Evolutionary conservation across 1,140 invertebrate genomes (phyloP).

Genomic region (Sycobia sp.): DNA sequence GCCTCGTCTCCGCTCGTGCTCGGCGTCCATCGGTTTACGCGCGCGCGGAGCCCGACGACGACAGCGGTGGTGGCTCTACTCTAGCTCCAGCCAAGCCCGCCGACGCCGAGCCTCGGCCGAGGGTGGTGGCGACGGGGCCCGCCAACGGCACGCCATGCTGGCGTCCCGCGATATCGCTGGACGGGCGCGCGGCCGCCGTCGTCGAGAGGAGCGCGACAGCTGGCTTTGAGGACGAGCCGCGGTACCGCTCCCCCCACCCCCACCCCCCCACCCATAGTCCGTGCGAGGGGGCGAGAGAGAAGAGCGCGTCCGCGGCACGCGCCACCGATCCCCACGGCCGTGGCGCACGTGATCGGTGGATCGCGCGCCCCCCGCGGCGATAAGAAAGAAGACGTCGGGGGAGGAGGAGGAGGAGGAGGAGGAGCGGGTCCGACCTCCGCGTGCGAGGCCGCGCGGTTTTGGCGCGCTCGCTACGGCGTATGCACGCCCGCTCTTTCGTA

Average conservation of each 20-base stretch:
- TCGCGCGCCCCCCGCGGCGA: too few relatives aligned
- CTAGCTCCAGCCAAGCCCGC: neutral
- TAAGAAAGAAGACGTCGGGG: too few relatives aligned
- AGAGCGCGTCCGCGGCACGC: neutral
- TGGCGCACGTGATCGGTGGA: neutral
- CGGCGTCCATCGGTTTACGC: too few relatives aligned
- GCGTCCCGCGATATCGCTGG: neutral
- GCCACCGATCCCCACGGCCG: neutral
- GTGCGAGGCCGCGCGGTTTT: conserved; percentile 9
- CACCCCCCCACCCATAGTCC: too few relatives aligned
- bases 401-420: too few relatives aligned
- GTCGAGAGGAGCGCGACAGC: neutral
- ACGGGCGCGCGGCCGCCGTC: neutral
- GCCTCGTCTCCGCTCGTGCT: too few relatives aligned
- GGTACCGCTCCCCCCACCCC: neutral
- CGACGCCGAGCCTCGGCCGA: neutral
- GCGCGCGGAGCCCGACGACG: too few relatives aligned
- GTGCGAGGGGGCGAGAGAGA: neutral
- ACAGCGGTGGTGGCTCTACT: too few relatives aligned
- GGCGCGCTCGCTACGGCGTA: too few relatives aligned
- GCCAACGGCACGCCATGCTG: neutral
- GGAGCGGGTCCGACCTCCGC: too few relatives aligned
- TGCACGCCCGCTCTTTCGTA: too few relatives aligned
- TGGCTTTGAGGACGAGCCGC: neutral
- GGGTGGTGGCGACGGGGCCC: conserved; percentile 7